These are phyloP conservation scores for Brachionus sp. DNA, from an alignment of 1,140 invertebrate genomes.

Conservation along the genomic window DNA sequence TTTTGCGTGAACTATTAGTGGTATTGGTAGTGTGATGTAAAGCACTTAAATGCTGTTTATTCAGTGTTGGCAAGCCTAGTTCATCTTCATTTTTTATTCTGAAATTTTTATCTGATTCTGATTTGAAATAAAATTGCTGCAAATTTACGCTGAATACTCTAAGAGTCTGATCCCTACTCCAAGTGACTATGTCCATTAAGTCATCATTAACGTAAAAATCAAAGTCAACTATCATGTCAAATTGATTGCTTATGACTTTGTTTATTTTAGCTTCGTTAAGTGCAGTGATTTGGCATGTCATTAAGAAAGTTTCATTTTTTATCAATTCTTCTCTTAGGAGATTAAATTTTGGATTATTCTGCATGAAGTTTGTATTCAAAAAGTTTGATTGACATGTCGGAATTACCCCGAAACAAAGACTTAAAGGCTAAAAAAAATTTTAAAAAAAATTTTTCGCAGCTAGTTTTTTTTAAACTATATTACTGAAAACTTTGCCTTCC, in stretches of 20 bases:
- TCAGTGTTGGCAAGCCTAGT: background rate
- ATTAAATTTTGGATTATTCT: background rate
- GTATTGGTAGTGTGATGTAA: background rate
- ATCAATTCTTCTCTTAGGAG: background rate
- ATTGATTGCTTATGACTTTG: background rate
- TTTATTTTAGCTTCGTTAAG: slow-evolving; percentile 30
- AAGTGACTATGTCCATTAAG: background rate
- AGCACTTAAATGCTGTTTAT: slow-evolving; percentile 7
- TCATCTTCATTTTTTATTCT: slow-evolving; percentile 11
- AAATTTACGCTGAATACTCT: background rate
- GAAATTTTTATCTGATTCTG: background rate
- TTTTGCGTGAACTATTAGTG: slow-evolving; percentile 12
- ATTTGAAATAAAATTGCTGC: background rate
- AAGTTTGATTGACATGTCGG: slow-evolving; percentile 5
- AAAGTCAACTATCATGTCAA: slow-evolving; percentile 27
- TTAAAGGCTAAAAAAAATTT: slow-evolving; percentile 9
- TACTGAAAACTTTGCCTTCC: slow-evolving; percentile 36
- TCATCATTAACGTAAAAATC: slow-evolving; percentile 17
- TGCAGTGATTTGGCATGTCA: slow-evolving; percentile 2
- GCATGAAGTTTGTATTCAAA: background rate
- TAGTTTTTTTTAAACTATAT: background rate
- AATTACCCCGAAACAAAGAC: slow-evolving; percentile 5
- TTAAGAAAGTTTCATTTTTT: slow-evolving; percentile 15
- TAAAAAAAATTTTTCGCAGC: background rate
- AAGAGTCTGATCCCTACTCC: slow-evolving; percentile 1